Evolutionary conservation across 2,797 vertebrate genomes (phyloP), one percentile per base, ranked within the genome.

Genomic region (Phrynocephalus forsythii): DNA sequence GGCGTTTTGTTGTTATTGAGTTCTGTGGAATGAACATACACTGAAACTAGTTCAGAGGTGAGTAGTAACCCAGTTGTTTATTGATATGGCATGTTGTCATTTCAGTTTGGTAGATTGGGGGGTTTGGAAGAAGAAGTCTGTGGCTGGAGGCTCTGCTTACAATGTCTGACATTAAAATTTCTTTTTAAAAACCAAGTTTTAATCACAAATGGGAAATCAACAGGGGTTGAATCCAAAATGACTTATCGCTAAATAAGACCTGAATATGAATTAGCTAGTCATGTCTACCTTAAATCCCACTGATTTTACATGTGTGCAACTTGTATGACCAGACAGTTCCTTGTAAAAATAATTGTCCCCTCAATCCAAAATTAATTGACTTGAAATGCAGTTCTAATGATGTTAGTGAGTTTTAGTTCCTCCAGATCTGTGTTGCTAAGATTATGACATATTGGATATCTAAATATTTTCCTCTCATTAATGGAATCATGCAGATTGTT

Each of bases 401-500:
- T 11, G 10, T 20, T 18, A 81, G 13, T n/a, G 26, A 28, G 0
- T n/a, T 6, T 28, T 26, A 26, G 9, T 11, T 63, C 20, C n/a
- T 81, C 50, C 56, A 81, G 3, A 66, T 38, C 11, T 5, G 26
- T 24, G n/a, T 28, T 30, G 4, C 28, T 52, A 52, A 24, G 10
- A 78, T 6, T 52, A 38, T 26, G 50, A 28, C 7, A 83, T 87
- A 90, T 63, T 56, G 33, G 20, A 50, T 87, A 66, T 66, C 79
- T 66, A 86, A 72, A 86, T 82, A 44, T 44, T 84, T 86, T 44
- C 78, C 66, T 92, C 90, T 9, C 90, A 3, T 81, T 38, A 82
- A 89, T 0, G 6, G 52, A 78, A 79, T 85, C 86, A 90, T 87
- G 38, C 87, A 88, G 18, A 81, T 30, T 91, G 16, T 63, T 88